Conservation (phyloP, 2,888 invertebrate genomes). For the Phasia obesa region DNA sequence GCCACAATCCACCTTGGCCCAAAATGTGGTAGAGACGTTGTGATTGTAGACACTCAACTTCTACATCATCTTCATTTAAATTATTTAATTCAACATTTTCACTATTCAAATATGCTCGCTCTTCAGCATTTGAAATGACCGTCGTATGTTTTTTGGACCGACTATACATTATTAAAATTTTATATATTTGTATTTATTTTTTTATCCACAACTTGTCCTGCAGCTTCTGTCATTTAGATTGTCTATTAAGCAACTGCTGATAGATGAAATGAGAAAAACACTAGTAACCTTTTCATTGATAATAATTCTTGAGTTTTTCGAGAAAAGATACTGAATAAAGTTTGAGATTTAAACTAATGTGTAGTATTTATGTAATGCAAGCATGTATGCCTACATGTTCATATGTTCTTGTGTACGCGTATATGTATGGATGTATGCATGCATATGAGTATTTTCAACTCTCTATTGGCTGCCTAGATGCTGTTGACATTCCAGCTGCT, state of each 20-base stretch:
- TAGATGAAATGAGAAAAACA: conserved; percentile 44
- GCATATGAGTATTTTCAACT: background rate
- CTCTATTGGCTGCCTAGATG: background rate
- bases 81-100: conserved; percentile 35
- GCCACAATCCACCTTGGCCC: conserved; percentile 85
- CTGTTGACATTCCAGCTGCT: background rate
- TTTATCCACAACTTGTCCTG: conserved; percentile 47
- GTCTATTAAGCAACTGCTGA: conserved; percentile 52
- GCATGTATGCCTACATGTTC: background rate
- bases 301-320: conserved; percentile 49
- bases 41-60: conserved; percentile 72
- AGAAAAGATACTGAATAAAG: conserved; percentile 53
- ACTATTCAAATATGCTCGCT: conserved; percentile 39
- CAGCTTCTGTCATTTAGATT: conserved; percentile 57
- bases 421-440: background rate
- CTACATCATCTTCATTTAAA: conserved; percentile 61
- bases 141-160: background rate
- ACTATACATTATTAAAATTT: conserved; percentile 33
- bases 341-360: conserved; percentile 11
- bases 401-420: background rate
- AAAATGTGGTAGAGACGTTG: conserved; percentile 81
- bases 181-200: background rate
- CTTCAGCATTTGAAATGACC: conserved; percentile 11
- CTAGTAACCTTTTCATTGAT: conserved; percentile 61
- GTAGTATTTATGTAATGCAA: background rate